Conservation (phyloP, 2,888 invertebrate genomes). For the Netelia virgata region DNA sequence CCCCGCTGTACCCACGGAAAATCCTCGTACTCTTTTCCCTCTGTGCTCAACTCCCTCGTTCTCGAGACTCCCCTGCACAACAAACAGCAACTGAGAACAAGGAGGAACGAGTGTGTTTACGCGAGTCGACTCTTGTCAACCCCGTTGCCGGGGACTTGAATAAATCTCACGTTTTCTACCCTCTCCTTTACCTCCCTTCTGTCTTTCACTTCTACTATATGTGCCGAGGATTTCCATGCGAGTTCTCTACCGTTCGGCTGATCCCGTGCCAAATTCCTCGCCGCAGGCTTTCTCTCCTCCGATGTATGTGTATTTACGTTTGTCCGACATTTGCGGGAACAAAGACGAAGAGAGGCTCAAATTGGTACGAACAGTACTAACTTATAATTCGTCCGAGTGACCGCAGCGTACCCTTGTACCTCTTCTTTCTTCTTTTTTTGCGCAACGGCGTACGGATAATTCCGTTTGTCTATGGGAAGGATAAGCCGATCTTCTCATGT, state of each 20-base stretch:
- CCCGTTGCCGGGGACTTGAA: slow-evolving; percentile 82
- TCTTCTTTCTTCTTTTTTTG: slow-evolving; percentile 11
- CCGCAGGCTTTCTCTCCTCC: slow-evolving; percentile 12
- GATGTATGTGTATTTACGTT: slow-evolving; percentile 4
- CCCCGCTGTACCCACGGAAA: slow-evolving; percentile 37
- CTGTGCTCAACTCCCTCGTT: neutral
- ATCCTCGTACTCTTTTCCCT: slow-evolving; percentile 31
- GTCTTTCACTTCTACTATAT: slow-evolving; percentile 58
- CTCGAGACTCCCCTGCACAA: slow-evolving; percentile 68
- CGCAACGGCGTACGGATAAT: slow-evolving; percentile 45
- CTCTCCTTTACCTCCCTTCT: slow-evolving; percentile 33
- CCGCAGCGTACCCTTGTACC: neutral
- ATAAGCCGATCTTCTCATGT: slow-evolving; percentile 8
- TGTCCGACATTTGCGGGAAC: slow-evolving; percentile 23
- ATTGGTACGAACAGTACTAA: slow-evolving; percentile 12
- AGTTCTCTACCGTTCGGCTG: slow-evolving; percentile 26
- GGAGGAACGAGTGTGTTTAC: slow-evolving; percentile 84
- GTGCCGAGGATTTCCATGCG: slow-evolving; percentile 28
- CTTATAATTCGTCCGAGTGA: slow-evolving; percentile 10
- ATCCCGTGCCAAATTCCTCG: slow-evolving; percentile 39
- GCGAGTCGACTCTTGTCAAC: slow-evolving; percentile 84
- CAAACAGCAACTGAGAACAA: slow-evolving; percentile 82
- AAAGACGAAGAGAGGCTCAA: neutral
- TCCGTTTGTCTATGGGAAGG: slow-evolving; percentile 33
- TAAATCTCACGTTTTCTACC: slow-evolving; percentile 81